A percentile compares a stretch with the other conserved stretches of the same genome.
Conservation (phyloP, 1,140 invertebrate genomes). For the Ceratina australensis region DNA sequence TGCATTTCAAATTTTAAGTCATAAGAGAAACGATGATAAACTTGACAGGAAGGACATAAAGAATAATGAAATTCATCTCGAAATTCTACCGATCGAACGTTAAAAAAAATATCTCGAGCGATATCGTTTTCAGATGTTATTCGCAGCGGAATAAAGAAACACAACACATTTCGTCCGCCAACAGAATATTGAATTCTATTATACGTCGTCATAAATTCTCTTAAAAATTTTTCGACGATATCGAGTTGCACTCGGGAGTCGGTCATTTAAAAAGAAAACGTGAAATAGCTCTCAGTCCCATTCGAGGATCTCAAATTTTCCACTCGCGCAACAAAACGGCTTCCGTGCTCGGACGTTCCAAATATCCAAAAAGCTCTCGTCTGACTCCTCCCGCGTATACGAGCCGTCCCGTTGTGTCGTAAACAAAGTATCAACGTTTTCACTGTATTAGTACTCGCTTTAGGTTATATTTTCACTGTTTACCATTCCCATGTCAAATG, state of each 20-base stretch:
- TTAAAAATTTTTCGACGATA: background rate
- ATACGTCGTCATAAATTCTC: background rate
- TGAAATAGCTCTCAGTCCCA: background rate
- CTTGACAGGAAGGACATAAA: too few species aligned
- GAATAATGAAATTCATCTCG: too few species aligned
- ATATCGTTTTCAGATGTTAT: background rate
- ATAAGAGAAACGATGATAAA: too few species aligned
- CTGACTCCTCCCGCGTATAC: conserved; percentile 13
- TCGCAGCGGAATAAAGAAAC: background rate
- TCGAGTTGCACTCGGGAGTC: background rate
- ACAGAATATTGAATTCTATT: too few species aligned
- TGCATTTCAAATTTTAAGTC: too few species aligned
- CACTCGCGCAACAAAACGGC: background rate
- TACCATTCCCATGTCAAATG: conserved; percentile 33
- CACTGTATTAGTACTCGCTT: conserved; percentile 41
- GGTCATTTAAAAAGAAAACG: background rate
- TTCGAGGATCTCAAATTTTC: conserved; percentile 26
- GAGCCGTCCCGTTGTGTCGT: conserved; percentile 33
- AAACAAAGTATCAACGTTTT: conserved; percentile 36
- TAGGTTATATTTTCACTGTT: conserved; percentile 32
- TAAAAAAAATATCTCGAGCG: too few species aligned
- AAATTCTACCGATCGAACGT: too few species aligned
- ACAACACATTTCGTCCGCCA: too few species aligned
- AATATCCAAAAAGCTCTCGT: conserved; percentile 33
- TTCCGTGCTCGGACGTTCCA: conserved; percentile 19